Percentiles rank a stretch among this genome's conserved stretches.
Evolutionary conservation across 2,888 invertebrate species (phyloP).

Genomic region (Erpobdella octoculata): DNA sequence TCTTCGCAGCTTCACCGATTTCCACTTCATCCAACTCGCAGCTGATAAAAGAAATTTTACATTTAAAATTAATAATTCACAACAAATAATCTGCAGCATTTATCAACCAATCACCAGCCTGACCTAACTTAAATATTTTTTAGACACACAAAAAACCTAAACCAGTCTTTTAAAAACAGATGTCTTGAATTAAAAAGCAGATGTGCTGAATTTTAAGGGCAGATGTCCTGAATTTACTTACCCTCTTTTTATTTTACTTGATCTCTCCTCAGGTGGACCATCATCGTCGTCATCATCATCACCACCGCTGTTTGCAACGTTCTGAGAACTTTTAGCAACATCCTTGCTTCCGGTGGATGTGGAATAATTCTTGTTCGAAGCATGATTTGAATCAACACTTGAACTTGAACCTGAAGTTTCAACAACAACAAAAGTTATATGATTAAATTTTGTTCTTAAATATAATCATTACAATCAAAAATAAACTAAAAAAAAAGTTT

Average conservation of each 20-base stretch:
- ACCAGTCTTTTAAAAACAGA: too few species aligned
- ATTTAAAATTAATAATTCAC: background rate
- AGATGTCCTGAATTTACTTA: constrained; percentile 13
- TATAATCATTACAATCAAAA: too few species aligned
- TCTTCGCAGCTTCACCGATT: constrained; percentile 7
- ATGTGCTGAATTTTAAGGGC: too few species aligned
- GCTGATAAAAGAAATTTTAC: background rate
- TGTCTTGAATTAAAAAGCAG: too few species aligned
- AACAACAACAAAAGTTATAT: too few species aligned
- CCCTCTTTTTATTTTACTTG: constrained; percentile 32
- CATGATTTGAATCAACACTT: constrained; percentile 15
- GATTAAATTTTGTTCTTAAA: too few species aligned
- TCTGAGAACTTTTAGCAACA: background rate
- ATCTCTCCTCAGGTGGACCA: constrained; percentile 36
- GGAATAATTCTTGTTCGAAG: background rate
- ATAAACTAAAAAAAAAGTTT: too few species aligned
- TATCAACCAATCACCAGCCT: too few species aligned
- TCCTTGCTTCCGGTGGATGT: background rate
- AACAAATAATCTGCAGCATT: too few species aligned
- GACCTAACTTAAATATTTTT: too few species aligned
- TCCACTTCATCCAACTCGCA: constrained; percentile 13
- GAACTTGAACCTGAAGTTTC: constrained; percentile 13
- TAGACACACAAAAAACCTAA: too few species aligned
- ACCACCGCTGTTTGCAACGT: background rate
- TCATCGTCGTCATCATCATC: constrained; percentile 33